Percentiles rank a stretch among this genome's conserved stretches.
phyloP scores from a whole-genome alignment of 2,888 invertebrate genomes.

The Leistus spinibarbis region DNA sequence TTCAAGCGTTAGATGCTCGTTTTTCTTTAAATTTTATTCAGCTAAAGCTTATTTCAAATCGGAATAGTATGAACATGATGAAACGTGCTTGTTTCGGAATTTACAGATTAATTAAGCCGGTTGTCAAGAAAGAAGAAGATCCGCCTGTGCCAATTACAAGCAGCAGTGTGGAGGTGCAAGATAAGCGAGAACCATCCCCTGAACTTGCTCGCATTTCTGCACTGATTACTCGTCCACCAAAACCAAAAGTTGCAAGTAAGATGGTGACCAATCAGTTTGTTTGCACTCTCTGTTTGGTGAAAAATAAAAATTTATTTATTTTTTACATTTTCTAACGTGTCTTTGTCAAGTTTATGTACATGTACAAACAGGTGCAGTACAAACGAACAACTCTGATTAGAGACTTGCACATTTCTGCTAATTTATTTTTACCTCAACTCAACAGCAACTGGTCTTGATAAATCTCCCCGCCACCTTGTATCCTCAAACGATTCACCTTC shows the following conservation, averaged over 20 bases:
- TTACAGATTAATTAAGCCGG: conserved; percentile 69
- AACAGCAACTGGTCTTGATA: conserved; percentile 23
- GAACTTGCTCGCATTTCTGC: conserved; percentile 85
- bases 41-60: no score
- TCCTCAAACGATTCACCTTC: conserved; percentile 8
- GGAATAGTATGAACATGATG: no score
- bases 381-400: neutral
- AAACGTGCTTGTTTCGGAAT: no score
- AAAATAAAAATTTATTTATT: no score
- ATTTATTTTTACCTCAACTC: conserved; percentile 28
- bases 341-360: no score
- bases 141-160: conserved; percentile 54
- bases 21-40: no score
- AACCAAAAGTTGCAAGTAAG: conserved; percentile 62
- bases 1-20: no score
- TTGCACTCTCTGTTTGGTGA: neutral
- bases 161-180: conserved; percentile 53
- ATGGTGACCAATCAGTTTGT: neutral
- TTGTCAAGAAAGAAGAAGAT: conserved; percentile 67
- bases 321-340: no score
- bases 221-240: conserved; percentile 80
- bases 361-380: neutral
- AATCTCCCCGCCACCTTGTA: conserved; percentile 14
- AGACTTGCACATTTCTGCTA: conserved; percentile 32
- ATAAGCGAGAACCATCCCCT: conserved; percentile 75